Conservation (phyloP, 2,888 invertebrate genomes). For the Pteria penguin region DNA sequence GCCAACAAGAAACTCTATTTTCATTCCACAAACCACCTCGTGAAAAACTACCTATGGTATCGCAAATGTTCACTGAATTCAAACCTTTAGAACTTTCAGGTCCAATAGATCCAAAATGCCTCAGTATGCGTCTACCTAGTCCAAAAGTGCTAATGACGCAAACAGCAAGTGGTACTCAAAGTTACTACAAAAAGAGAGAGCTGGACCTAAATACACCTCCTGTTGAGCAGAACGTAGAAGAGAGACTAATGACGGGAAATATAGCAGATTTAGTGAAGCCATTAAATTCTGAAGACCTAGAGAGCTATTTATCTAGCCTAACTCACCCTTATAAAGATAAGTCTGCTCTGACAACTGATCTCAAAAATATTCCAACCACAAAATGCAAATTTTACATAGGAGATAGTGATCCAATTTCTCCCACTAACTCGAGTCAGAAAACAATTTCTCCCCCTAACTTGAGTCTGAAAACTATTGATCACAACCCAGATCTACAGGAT, state of each 20-base stretch:
- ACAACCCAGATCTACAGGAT: background rate
- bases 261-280: slow-evolving; percentile 61
- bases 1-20: background rate
- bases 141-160: slow-evolving; percentile 68
- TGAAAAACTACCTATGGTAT: background rate
- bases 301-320: slow-evolving; percentile 69
- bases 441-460: background rate
- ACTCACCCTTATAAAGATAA: slow-evolving; percentile 47
- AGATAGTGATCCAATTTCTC: slow-evolving; percentile 33
- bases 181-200: slow-evolving; percentile 58
- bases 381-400: slow-evolving; percentile 68
- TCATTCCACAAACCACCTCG: background rate
- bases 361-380: slow-evolving; percentile 56
- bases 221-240: slow-evolving; percentile 23
- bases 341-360: slow-evolving; percentile 34
- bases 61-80: background rate
- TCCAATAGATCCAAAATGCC: slow-evolving; percentile 21
- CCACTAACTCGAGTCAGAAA: background rate
- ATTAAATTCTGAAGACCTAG: slow-evolving; percentile 68
- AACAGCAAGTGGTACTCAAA: slow-evolving; percentile 48
- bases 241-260: slow-evolving; percentile 37
- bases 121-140: slow-evolving; percentile 59
- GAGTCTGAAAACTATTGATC: background rate
- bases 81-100: background rate
- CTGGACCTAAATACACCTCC: slow-evolving; percentile 54